Base-by-base conservation (phyloP, 2,113 vertebrate genomes). In the Python bivittatus region DNA sequence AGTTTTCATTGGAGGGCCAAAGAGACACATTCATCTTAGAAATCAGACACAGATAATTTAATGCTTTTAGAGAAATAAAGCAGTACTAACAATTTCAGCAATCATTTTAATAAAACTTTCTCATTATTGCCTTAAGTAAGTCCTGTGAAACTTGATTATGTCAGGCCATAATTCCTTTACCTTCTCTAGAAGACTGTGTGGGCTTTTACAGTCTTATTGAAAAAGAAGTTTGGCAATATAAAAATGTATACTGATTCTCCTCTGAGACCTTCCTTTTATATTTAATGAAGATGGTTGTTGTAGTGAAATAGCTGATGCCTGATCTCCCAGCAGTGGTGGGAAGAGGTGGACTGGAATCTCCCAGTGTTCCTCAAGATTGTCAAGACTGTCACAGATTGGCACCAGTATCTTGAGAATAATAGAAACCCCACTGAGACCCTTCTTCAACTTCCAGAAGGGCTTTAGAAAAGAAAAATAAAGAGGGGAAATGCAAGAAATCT, bases 11-110 rank as follows among this genome's bases (percentile, higher is more conserved):
- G 94, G 93, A 93, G 90, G 56, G 92, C 93, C 95, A 96, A 96
- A 97, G 95, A 97, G 95, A 91, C 92, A 95, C 79, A 96, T 97
- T 97, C 94, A 94, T 96, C 96, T 96, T 79, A 29, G 79, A 97
- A 97, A 97, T 96, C 94, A 97, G 94, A 94, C 91, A 91, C 88
- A 95, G 91, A 96, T 96, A 97, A 97, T 93, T 58, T 60, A 94
- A 72, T 60, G 91, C 56, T 91, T 22, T 92, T 95, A 94, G 95
- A 94, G 94, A 93, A 60, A 91, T 90, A 72, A 94, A 96, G 93
- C 38, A 88, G 29, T 72, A 93, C 5, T 91, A 94, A 90, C 44
- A 92, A 93, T 94, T 93, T 54, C 52, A 56, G 13, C 54, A 3
- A 0, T 61, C 61, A 93, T 86, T 57, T 95, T 94, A 90, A 72